These are phyloP conservation scores for Drosophila repleta DNA, from an alignment of 1,140 invertebrate species.

Conservation along the genomic window DNA sequence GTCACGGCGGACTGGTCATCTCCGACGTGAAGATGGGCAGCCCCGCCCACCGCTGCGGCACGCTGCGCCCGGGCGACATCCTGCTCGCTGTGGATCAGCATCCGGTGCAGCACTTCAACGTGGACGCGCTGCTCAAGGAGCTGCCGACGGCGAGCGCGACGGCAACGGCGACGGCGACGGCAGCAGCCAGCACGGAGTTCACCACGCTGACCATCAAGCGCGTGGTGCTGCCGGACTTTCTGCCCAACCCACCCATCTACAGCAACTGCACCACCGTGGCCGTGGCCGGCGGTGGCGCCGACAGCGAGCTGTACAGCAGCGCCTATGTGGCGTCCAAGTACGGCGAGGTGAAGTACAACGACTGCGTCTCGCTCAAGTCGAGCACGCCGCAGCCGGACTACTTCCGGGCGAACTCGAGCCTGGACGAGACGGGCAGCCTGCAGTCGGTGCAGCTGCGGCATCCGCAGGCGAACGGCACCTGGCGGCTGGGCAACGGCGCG, in stretches of 20 bases:
- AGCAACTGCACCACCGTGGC: constrained; percentile 64
- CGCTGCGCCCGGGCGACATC: constrained; percentile 93
- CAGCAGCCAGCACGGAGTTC: constrained; percentile 48
- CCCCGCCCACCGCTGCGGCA: constrained; percentile 94
- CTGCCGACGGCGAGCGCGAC: constrained; percentile 22
- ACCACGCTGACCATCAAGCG: constrained; percentile 83
- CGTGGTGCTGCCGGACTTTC: constrained; percentile 77
- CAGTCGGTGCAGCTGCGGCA: constrained; percentile 74
- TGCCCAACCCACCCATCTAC: constrained; percentile 76
- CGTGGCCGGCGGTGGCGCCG: constrained; percentile 15
- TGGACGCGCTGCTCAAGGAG: constrained; percentile 80
- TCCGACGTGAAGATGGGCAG: constrained; percentile 95
- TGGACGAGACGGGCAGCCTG: constrained; percentile 60
- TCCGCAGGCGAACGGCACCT: constrained; percentile 17
- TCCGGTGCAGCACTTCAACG: constrained; percentile 88
- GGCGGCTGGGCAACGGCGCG: constrained; percentile 27
- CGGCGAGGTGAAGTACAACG: constrained; percentile 63
- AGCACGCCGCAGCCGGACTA: constrained; percentile 79
- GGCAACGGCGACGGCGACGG: background rate
- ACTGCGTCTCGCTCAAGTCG: constrained; percentile 78
- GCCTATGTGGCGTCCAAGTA: constrained; percentile 73
- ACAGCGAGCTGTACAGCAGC: constrained; percentile 73
- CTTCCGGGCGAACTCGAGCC: constrained; percentile 59
- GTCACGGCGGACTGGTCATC: constrained; percentile 87
- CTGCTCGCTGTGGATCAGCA: constrained; percentile 94